These are phyloP conservation scores for Emesis russula DNA, from an alignment of 2,888 invertebrate genomes.

Conservation along the genomic window DNA sequence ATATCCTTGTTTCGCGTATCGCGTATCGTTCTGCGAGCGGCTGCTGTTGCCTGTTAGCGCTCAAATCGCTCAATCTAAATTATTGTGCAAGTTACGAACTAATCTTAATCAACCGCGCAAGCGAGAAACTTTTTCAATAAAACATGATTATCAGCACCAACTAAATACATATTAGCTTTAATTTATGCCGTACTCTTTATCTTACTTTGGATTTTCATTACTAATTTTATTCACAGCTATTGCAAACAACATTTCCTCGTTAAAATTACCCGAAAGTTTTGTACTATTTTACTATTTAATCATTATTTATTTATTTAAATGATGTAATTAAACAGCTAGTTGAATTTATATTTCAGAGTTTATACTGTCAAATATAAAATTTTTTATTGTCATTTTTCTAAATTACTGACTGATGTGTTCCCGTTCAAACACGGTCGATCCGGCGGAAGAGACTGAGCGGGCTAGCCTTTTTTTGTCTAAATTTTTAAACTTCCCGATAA, in stretches of 20 bases:
- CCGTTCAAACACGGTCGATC: no score
- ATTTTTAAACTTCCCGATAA: no score
- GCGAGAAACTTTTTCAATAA: slow-evolving; percentile 94
- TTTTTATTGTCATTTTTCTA: no score
- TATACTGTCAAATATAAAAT: no score
- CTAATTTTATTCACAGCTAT: slow-evolving; percentile 56
- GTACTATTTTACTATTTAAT: no score
- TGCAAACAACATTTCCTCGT: slow-evolving; percentile 40
- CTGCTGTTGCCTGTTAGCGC: slow-evolving; percentile 30
- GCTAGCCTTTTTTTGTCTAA: no score
- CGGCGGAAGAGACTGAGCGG: no score
- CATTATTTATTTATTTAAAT: no score
- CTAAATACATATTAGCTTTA: slow-evolving; percentile 63
- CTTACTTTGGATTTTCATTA: slow-evolving; percentile 10
- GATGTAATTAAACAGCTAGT: no score
- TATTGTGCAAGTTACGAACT: slow-evolving; percentile 94
- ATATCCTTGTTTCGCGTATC: slow-evolving; percentile 19
- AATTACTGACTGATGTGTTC: no score
- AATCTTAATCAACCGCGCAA: slow-evolving; percentile 92
- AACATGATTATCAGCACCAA: slow-evolving; percentile 92
- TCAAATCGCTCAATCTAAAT: slow-evolving; percentile 94
- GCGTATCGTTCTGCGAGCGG: slow-evolving; percentile 28
- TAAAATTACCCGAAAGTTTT: no score
- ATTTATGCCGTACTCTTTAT: slow-evolving; percentile 30
- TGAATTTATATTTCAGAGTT: no score